Evolutionary conservation across 2,888 invertebrate species (phyloP).

Genomic region (Pterobdella sp.): DNA sequence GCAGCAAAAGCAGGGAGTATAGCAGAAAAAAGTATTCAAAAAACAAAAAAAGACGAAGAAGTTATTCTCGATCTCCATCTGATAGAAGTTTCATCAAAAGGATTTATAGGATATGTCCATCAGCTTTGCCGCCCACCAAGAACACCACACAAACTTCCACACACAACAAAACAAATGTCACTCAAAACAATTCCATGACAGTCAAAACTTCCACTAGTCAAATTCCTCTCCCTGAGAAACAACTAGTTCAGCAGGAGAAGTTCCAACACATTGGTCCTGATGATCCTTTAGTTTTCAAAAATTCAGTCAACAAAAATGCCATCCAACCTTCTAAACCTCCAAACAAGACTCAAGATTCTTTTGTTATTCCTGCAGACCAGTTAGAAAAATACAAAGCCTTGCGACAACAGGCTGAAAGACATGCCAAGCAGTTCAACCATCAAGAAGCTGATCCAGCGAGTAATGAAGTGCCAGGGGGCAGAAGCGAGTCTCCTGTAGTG

Average conservation of each 20-base stretch:
- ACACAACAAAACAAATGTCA: not conserved
- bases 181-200: not conserved
- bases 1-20: not conserved
- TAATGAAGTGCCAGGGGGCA: not conserved
- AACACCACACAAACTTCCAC: not conserved
- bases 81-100: slow-evolving; percentile 28
- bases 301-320: slow-evolving; percentile 20
- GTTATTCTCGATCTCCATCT: slow-evolving; percentile 25
- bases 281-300: slow-evolving; percentile 37
- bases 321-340: slow-evolving; percentile 10
- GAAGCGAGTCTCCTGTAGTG: not conserved
- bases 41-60: not conserved
- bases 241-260: slow-evolving; percentile 23
- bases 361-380: slow-evolving; percentile 47
- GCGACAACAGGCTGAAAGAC: slow-evolving; percentile 66
- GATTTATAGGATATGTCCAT: slow-evolving; percentile 24
- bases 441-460: slow-evolving; percentile 18
- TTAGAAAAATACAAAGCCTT: slow-evolving; percentile 46
- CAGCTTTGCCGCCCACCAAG: not conserved
- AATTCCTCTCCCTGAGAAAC: slow-evolving; percentile 32
- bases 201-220: slow-evolving; percentile 14
- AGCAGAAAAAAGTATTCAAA: not conserved
- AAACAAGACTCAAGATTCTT: slow-evolving; percentile 31
- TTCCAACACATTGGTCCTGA: slow-evolving; percentile 37
- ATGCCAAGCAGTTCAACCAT: slow-evolving; percentile 58